Conservation (phyloP, 2,888 invertebrate species). For the Rhamphomyia laevipes region DNA sequence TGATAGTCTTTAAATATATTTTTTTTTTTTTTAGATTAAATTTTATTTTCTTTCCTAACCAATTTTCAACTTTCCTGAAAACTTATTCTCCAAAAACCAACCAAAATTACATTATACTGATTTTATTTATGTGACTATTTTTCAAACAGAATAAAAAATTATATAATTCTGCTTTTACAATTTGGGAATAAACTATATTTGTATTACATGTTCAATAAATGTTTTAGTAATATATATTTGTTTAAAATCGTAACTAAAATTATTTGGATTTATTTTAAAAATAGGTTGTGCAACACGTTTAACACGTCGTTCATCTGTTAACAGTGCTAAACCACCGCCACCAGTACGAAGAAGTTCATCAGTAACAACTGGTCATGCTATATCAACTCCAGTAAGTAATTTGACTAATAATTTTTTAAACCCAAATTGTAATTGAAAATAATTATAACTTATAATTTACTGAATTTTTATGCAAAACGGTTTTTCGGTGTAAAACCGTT, state of each 20-base stretch:
- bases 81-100: neutral
- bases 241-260: too few relatives aligned
- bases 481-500: too few relatives aligned
- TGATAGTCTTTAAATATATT: neutral
- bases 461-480: neutral
- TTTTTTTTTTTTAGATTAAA: constrained; percentile 7
- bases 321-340: constrained; percentile 59
- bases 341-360: constrained; percentile 72
- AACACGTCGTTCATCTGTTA: constrained; percentile 36
- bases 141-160: too few relatives aligned
- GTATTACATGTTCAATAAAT: constrained; percentile 5
- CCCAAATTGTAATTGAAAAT: too few relatives aligned
- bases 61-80: constrained; percentile 3
- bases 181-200: constrained; percentile 6
- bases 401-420: neutral
- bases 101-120: neutral
- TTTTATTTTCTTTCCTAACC: constrained; percentile 7
- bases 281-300: constrained; percentile 31
- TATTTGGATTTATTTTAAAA: neutral
- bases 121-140: neutral
- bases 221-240: too few relatives aligned
- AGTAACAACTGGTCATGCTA: constrained; percentile 35
- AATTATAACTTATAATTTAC: neutral
- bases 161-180: neutral
- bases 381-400: constrained; percentile 29